These are phyloP conservation scores for Apis florea DNA, from an alignment of 1,140 invertebrate species.

Conservation along the genomic window DNA sequence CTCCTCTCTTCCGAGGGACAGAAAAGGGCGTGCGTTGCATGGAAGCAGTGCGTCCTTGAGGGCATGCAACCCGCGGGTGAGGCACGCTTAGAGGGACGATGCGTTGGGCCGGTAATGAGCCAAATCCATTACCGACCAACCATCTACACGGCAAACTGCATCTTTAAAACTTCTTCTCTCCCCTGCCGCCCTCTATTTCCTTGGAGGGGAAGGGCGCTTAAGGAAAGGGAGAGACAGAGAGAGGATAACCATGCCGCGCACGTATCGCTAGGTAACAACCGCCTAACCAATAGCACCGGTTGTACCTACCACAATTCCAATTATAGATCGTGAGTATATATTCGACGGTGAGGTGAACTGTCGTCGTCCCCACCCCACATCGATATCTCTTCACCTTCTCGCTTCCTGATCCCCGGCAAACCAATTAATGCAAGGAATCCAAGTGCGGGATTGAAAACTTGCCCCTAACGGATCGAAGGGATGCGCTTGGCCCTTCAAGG, in stretches of 20 bases:
- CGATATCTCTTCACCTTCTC: conserved; percentile 15
- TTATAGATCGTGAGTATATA: conserved; percentile 60
- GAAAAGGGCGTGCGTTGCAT: conserved; percentile 32
- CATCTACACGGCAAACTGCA: conserved; percentile 44
- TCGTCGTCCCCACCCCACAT: conserved; percentile 27
- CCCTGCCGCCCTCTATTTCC: not conserved
- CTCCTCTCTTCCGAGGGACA: conserved; percentile 25
- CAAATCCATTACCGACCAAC: conserved; percentile 66
- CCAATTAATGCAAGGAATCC: conserved; percentile 21
- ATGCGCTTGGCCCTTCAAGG: no score
- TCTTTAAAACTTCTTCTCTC: conserved; percentile 10
- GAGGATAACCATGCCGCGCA: conserved; percentile 57
- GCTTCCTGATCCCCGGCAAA: conserved; percentile 40
- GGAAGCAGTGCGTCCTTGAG: conserved; percentile 52
- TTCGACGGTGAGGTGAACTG: conserved; percentile 12
- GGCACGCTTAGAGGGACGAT: conserved; percentile 42
- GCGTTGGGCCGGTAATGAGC: conserved; percentile 62
- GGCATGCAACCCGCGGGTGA: conserved; percentile 50
- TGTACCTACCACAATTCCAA: conserved; percentile 61
- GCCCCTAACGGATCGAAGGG: not conserved
- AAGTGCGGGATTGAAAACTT: conserved; percentile 27
- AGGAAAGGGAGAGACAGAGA: not conserved
- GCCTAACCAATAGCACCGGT: conserved; percentile 64
- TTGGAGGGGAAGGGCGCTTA: not conserved
- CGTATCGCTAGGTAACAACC: conserved; percentile 65